Evolutionary conservation across 2,888 invertebrate species (phyloP).

Genomic region (Oscheius sp.): DNA sequence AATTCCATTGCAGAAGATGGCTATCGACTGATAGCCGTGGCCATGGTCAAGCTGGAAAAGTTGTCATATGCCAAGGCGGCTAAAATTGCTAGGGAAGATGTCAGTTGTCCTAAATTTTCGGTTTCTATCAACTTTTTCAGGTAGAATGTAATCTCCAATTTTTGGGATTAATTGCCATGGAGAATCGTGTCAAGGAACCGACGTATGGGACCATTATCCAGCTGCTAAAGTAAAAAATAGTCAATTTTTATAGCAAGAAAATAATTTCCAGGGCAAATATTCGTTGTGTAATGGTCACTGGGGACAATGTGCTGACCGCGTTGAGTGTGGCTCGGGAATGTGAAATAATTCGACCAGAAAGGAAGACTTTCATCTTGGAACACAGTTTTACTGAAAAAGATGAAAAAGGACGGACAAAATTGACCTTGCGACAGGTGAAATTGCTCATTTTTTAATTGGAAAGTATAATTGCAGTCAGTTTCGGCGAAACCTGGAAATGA

Average conservation of each 20-base stretch:
- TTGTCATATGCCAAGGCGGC: slow-evolving; percentile 72
- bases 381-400: slow-evolving; percentile 49
- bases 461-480: slow-evolving; percentile 51
- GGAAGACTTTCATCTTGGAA: slow-evolving; percentile 60
- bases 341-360: slow-evolving; percentile 74
- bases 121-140: slow-evolving; percentile 3
- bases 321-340: slow-evolving; percentile 90
- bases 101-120: slow-evolving; percentile 17
- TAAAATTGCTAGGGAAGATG: slow-evolving; percentile 55
- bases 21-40: slow-evolving; percentile 77
- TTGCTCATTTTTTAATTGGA: too few species aligned
- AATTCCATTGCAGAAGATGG: slow-evolving; percentile 75
- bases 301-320: slow-evolving; percentile 90
- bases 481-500: slow-evolving; percentile 48
- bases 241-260: background rate
- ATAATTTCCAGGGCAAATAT: slow-evolving; percentile 82
- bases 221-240: slow-evolving; percentile 54
- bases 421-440: slow-evolving; percentile 55
- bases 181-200: slow-evolving; percentile 83
- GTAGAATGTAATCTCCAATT: slow-evolving; percentile 79
- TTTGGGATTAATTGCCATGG: slow-evolving; percentile 90
- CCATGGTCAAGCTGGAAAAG: slow-evolving; percentile 74
- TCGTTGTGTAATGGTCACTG: slow-evolving; percentile 86
- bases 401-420: slow-evolving; percentile 47
- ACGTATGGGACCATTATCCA: slow-evolving; percentile 75